These are phyloP conservation scores for Drosophila punjabiensis DNA, from an alignment of 1,140 invertebrate genomes.

Conservation along the genomic window DNA sequence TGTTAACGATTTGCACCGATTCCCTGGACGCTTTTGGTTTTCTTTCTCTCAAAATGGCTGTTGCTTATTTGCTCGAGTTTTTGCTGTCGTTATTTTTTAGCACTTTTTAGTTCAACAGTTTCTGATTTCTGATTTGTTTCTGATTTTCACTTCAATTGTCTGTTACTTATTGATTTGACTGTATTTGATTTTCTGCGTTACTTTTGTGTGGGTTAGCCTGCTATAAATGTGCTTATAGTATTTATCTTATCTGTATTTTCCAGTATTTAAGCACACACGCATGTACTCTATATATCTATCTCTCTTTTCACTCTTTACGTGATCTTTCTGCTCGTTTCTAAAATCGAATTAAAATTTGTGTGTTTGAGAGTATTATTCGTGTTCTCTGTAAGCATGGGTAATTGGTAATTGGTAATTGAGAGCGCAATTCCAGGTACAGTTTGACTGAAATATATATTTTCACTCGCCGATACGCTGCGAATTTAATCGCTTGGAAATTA, in stretches of 20 bases:
- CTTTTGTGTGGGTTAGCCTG: constrained; percentile 31
- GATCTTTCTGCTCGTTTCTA: constrained; percentile 55
- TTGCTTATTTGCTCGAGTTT: constrained; percentile 23
- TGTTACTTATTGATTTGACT: constrained; percentile 57
- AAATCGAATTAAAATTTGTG: constrained; percentile 60
- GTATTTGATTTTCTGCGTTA: constrained; percentile 48
- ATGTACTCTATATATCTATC: constrained; percentile 28
- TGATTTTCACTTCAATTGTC: constrained; percentile 56
- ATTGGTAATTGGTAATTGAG: constrained; percentile 34
- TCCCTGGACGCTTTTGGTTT: constrained; percentile 29
- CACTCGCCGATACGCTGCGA: constrained; percentile 9
- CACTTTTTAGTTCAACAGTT: constrained; percentile 38
- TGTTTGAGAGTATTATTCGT: constrained; percentile 45
- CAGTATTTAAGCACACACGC: constrained; percentile 79
- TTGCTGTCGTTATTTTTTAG: constrained; percentile 31
- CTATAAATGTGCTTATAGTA: constrained; percentile 47
- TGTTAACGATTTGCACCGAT: constrained; percentile 60
- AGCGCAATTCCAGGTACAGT: constrained; percentile 17
- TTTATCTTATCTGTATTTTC: constrained; percentile 81
- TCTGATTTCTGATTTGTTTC: constrained; percentile 23
- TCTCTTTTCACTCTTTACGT: constrained; percentile 8
- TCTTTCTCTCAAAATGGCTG: constrained; percentile 31
- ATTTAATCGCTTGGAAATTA: constrained; percentile 68
- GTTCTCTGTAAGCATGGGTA: constrained; percentile 63
- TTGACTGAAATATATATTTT: constrained; percentile 32